phyloP scores from a whole-genome alignment of 2,888 invertebrate species.

The Clunio marinus region DNA sequence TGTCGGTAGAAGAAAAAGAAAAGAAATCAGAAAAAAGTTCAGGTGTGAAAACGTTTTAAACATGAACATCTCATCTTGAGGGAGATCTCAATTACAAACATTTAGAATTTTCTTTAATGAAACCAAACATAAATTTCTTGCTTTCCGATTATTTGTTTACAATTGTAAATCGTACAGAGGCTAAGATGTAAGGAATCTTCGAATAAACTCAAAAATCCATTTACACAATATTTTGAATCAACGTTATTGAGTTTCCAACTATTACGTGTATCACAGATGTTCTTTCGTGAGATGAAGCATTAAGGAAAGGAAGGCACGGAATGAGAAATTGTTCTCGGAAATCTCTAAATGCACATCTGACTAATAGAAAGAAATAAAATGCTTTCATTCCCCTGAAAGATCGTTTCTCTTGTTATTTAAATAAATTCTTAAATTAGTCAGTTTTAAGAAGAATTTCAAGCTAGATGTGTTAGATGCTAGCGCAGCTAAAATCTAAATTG shows the following conservation, averaged over 20 bases:
- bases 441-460: slow-evolving; percentile 13
- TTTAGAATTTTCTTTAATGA: too few species aligned
- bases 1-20: too few species aligned
- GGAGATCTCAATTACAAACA: background rate
- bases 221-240: slow-evolving; percentile 19
- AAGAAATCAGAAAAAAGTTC: background rate
- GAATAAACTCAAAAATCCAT: background rate
- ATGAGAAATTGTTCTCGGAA: background rate
- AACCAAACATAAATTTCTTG: background rate
- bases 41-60: background rate
- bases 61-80: slow-evolving; percentile 1
- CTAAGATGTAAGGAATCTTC: too few species aligned
- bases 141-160: background rate
- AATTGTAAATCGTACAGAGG: background rate
- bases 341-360: slow-evolving; percentile 26
- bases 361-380: background rate
- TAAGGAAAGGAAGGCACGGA: background rate
- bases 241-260: slow-evolving; percentile 21
- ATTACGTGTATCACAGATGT: background rate
- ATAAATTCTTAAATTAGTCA: slow-evolving; percentile 20
- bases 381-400: background rate
- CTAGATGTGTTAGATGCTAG: slow-evolving; percentile 8
- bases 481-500: background rate
- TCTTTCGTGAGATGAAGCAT: background rate
- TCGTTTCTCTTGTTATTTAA: background rate